Percentiles rank a stretch among this genome's conserved stretches.
Evolutionary conservation across 2,113 vertebrate genomes (phyloP).

Genomic region (Periophthalmus modestus): DNA sequence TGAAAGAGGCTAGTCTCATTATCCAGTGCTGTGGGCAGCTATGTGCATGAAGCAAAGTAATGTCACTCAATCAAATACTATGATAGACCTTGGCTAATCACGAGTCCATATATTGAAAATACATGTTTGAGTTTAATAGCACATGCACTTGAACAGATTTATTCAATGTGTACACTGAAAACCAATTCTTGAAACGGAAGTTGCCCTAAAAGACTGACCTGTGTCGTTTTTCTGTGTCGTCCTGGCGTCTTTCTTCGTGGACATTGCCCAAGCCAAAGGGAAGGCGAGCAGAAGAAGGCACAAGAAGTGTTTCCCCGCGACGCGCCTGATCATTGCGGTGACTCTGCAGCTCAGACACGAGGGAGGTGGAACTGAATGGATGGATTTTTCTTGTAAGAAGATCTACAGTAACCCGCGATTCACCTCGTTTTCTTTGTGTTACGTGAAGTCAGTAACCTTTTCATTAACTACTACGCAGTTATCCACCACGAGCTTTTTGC

Average conservation of each 20-base stretch:
- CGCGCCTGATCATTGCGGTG: constrained; percentile 33
- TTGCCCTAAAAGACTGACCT: constrained; percentile 39
- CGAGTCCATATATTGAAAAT: no score
- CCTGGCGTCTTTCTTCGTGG: constrained; percentile 36
- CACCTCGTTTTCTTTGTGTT: background rate
- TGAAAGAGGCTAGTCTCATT: no score
- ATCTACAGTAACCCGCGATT: background rate
- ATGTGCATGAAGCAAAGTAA: no score
- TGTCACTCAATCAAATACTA: no score
- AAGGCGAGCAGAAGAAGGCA: constrained; percentile 59
- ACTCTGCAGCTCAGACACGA: constrained; percentile 20
- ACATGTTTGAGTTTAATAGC: no score
- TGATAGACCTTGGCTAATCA: no score
- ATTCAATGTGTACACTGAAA: no score
- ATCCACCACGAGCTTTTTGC: constrained; percentile 6
- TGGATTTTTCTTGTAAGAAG: background rate
- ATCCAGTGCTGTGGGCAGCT: no score
- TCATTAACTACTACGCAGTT: background rate
- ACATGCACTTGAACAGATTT: no score
- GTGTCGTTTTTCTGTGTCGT: constrained; percentile 37
- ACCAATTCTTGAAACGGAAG: background rate
- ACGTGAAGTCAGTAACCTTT: background rate
- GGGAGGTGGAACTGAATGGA: background rate
- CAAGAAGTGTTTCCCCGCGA: constrained; percentile 55
- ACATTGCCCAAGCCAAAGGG: constrained; percentile 52